A percentile compares a stretch with the other conserved stretches of the same genome.
phyloP scores from a whole-genome alignment of 2,888 invertebrate species.

The Phyllotreta striolata region DNA sequence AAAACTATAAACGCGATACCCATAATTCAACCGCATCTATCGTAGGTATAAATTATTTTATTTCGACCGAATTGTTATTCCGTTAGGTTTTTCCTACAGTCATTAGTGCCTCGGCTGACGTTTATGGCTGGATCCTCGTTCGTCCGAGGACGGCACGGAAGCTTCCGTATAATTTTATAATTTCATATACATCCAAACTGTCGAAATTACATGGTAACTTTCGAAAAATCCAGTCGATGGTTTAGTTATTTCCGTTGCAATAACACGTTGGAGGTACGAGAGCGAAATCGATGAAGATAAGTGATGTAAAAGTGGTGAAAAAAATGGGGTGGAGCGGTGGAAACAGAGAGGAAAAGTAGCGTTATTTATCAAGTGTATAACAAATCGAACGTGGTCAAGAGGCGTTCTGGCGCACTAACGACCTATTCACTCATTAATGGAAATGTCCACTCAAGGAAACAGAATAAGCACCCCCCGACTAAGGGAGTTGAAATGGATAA shows the following conservation, averaged over 20 bases:
- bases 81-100: conserved; percentile 42
- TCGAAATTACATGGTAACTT: too few species aligned
- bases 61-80: conserved; percentile 37
- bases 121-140: conserved; percentile 14
- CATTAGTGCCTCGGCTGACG: conserved; percentile 43
- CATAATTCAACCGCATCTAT: conserved; percentile 47
- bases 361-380: conserved; percentile 50
- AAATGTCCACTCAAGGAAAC: conserved; percentile 33
- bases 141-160: too few species aligned
- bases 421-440: conserved; percentile 37
- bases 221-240: too few species aligned
- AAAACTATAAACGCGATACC: conserved; percentile 51
- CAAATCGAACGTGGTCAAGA: conserved; percentile 45
- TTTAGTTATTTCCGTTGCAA: too few species aligned
- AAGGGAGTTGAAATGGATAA: background rate
- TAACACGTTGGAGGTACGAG: background rate
- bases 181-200: too few species aligned
- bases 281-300: conserved; percentile 21
- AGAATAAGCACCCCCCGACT: conserved; percentile 8
- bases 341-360: conserved; percentile 36
- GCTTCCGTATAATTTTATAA: too few species aligned
- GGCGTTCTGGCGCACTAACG: conserved; percentile 48
- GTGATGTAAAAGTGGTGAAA: conserved; percentile 11
- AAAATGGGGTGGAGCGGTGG: background rate
- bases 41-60: conserved; percentile 49